These are phyloP conservation scores for Marasmarcha lunaedactyla DNA, from an alignment of 2,888 invertebrate genomes.

Conservation along the genomic window DNA sequence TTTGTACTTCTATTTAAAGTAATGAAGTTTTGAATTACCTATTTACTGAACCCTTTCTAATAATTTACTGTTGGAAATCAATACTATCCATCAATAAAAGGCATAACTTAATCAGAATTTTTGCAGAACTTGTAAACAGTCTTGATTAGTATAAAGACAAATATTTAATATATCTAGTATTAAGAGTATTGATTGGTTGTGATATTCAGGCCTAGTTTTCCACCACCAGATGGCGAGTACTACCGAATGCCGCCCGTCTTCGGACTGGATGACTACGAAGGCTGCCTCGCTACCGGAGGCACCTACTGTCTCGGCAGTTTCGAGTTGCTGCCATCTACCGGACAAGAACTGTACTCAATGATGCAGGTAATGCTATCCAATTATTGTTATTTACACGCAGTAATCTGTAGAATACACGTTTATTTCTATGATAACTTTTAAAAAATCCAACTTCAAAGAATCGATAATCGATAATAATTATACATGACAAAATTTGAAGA, in stretches of 20 bases:
- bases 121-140: no score
- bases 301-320: constrained; percentile 54
- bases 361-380: constrained; percentile 34
- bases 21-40: no score
- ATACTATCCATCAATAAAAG: no score
- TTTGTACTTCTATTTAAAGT: no score
- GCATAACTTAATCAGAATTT: no score
- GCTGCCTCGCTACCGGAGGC: constrained; percentile 34
- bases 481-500: no score
- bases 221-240: constrained; percentile 43
- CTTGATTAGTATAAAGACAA: no score
- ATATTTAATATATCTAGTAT: no score
- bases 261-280: constrained; percentile 43
- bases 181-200: no score
- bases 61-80: no score
- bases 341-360: constrained; percentile 28
- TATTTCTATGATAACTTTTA: neutral
- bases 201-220: neutral
- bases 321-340: constrained; percentile 28
- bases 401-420: neutral
- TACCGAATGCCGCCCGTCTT: constrained; percentile 50
- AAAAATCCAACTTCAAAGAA: neutral
- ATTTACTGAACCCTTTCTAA: no score
- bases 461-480: no score
- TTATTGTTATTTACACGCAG: neutral